phyloP scores from a whole-genome alignment of 2,113 vertebrate genomes.

The Tenebrosternarchus preto region DNA sequence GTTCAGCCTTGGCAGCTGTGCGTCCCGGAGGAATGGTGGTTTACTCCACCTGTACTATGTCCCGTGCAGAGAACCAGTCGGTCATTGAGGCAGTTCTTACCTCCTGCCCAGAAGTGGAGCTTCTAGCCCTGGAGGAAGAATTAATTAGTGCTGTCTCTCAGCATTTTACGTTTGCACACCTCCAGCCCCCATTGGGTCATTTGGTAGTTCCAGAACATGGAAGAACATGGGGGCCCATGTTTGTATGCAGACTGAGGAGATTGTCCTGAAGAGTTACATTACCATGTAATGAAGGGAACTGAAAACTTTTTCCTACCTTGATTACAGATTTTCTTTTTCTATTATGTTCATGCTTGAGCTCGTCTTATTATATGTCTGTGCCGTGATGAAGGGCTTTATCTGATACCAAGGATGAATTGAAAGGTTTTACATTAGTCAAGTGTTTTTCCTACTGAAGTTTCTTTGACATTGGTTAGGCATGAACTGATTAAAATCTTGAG shows the following conservation, averaged over 20 bases:
- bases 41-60: slow-evolving; percentile 94
- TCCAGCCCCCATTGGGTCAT: slow-evolving; percentile 72
- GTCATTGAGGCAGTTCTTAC: slow-evolving; percentile 80
- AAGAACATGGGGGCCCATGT: slow-evolving; percentile 93
- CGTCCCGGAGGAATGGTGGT: slow-evolving; percentile 87
- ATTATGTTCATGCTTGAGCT: no score
- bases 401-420: no score
- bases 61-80: slow-evolving; percentile 84
- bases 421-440: no score
- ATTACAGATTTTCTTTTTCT: neutral
- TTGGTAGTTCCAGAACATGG: slow-evolving; percentile 84
- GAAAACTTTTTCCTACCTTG: neutral
- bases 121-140: slow-evolving; percentile 77
- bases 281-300: neutral
- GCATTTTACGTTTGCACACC: slow-evolving; percentile 77
- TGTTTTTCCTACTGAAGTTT: no score
- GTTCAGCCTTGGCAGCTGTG: slow-evolving; percentile 85
- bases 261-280: slow-evolving; percentile 15
- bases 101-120: slow-evolving; percentile 72
- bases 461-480: no score
- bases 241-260: slow-evolving; percentile 84
- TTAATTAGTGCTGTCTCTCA: slow-evolving; percentile 73
- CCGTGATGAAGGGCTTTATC: no score
- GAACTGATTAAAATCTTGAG: no score
- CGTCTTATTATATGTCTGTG: no score